Evolutionary conservation across 2,113 vertebrate species (phyloP).

Genomic region (Tetrax tetrax): DNA sequence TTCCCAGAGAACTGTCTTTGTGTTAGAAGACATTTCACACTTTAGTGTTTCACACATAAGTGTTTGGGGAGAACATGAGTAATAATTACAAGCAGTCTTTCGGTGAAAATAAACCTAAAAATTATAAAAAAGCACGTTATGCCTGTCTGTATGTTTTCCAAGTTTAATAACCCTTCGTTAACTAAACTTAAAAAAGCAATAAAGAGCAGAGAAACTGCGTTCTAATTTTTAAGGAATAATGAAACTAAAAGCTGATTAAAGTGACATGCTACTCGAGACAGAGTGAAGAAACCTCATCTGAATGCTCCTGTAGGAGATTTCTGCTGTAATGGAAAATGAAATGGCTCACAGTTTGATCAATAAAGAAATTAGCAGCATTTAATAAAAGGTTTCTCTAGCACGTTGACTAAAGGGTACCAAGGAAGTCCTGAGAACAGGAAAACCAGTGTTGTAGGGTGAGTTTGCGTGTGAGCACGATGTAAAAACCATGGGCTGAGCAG

Average conservation of each 20-base stretch:
- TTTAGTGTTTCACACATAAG: conserved; percentile 76
- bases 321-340: conserved; percentile 76
- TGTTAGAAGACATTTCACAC: conserved; percentile 83
- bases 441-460: not conserved
- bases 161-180: conserved; percentile 72
- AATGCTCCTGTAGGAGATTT: conserved; percentile 73
- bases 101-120: conserved; percentile 78
- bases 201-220: conserved; percentile 52
- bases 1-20: conserved; percentile 85
- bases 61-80: conserved; percentile 79
- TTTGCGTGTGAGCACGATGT: not conserved
- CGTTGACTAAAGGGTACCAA: conserved; percentile 37
- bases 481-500: not conserved
- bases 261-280: conserved; percentile 70
- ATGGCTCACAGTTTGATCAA: conserved; percentile 76
- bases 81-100: conserved; percentile 80
- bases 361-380: conserved; percentile 80
- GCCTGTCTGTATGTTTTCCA: conserved; percentile 67
- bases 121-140: conserved; percentile 62
- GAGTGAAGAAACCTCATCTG: conserved; percentile 68
- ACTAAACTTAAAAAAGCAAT: conserved; percentile 65
- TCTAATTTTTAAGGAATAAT: conserved; percentile 71
- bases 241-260: conserved; percentile 75
- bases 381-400: conserved; percentile 73
- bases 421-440: conserved; percentile 43